Evolutionary conservation across 2,888 invertebrate genomes (phyloP), one percentile per base, ranked within the genome.

Genomic region (Leucozona laternaria): DNA sequence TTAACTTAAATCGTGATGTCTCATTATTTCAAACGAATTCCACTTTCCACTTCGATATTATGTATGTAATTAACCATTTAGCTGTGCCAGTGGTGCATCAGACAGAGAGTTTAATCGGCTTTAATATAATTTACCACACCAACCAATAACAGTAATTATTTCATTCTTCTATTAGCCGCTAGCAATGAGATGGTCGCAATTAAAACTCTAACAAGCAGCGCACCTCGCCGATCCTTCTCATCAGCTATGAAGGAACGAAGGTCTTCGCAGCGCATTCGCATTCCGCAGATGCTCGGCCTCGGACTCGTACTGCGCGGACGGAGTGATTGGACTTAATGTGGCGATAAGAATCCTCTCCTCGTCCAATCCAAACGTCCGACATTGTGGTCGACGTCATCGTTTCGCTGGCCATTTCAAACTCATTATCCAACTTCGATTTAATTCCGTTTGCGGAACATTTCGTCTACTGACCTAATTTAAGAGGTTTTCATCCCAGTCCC

Each of bases 321-420:
- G 76, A 80, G 66, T 84, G 79, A 85, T 85, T 85, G 84, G 66
- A 37, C 80, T 85, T 85, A 85, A 85, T 85, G 84, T 77, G 58
- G 80, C 80, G 83, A 84, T 79, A 58, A 70, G 45, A 73, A 83
- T 79, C 62, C 70, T 66, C 71, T 48, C 15, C 71, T 48, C 15
- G 20, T 34, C 48, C 25, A 28, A 31, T 34, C 28, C 20, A 31
- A 31, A 20, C 20, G 48, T 68, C 20, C 17, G 50, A 31, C 48
- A 20, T 22, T 1, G 45, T 34, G 6, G 17, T 22, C 11, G 57
- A 20, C 58, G 60, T 58, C 34, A 17, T 20, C 37, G 58, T 37
- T 60, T 22, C 22, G 22, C 37, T 66, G 40, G 28, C 62, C 62
- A 72, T 78, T 55, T 83, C 79, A 68, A 48, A 75, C 48, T 72